Conservation (phyloP, 2,888 invertebrate species). For the Rhagonycha lutea region DNA sequence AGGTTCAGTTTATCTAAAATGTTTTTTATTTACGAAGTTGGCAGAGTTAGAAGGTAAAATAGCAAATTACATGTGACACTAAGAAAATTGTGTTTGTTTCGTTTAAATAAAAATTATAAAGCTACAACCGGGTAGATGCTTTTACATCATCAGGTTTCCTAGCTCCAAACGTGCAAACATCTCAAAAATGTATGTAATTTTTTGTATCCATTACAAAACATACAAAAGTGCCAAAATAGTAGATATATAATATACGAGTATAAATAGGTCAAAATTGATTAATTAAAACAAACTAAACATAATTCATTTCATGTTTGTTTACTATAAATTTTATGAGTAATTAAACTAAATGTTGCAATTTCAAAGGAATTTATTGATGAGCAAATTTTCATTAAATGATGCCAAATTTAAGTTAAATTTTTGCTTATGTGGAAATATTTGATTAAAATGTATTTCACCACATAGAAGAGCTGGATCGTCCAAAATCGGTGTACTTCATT, state of each 20-base stretch:
- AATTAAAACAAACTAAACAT: background rate
- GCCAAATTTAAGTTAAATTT: background rate
- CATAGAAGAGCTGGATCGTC: too few species aligned
- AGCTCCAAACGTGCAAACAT: background rate
- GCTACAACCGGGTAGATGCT: background rate
- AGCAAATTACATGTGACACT: conserved; percentile 18
- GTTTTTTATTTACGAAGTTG: conserved; percentile 28
- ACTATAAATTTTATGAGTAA: background rate
- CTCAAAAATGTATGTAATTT: background rate
- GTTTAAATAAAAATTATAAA: background rate
- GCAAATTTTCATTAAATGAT: background rate
- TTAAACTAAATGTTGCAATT: background rate
- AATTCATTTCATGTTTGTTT: background rate
- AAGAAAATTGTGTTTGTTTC: conserved; percentile 4
- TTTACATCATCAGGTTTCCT: background rate
- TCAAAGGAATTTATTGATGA: background rate
- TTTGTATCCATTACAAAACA: background rate
- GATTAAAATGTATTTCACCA: background rate
- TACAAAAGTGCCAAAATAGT: background rate
- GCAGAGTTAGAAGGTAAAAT: conserved; percentile 33
- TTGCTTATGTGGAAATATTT: background rate
- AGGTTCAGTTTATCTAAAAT: conserved; percentile 25
- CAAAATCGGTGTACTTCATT: too few species aligned
- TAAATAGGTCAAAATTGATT: background rate
- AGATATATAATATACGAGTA: background rate